Base-by-base conservation (phyloP, 2,888 invertebrate species). In the Aphidius colemani region DNA sequence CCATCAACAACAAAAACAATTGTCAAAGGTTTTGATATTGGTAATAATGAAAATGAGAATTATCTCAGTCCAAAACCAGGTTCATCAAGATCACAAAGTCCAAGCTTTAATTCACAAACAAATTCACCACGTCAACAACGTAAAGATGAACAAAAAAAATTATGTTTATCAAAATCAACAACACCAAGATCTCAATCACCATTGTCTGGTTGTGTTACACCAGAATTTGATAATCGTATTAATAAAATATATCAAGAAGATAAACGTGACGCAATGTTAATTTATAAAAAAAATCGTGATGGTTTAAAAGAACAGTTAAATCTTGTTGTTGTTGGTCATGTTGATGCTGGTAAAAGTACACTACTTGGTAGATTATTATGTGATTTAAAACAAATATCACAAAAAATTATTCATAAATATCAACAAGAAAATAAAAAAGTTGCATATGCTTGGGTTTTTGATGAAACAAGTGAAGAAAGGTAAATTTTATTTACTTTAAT, bases 401-500 rank as follows among this genome's bases (percentile, higher is more conserved):
- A 75, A 1, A 78, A 75, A 66, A 61, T 82, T 3, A 76, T 82
- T 88, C 98, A 98, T 82, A 98, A 98, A 81, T 96, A 96, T 85
- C 98, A 98, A 79, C 95, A 96, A 79, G 98, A 99, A 77, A 95
- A 96, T 74, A 93, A 94, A 79, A 98, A 98, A 83, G 85, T 96
- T 70, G 93, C 96, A 85, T 99, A 94, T 83, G 99, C 99, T 4
- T 99, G 99, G 99, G 96, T 99, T 3, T 85, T 99, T 59, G 99
- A 99, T 83, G 98, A 99, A 84, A 98, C 98, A 65, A 96, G 96
- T 1, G 99, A 99, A 81, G 99, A 99, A 83, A 88, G 90, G 88
- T 87, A 74, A 70, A 72, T 41, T 39, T 18, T 55, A 18, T 18
- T 53, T 11, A 44, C 9, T 10, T 18, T 41, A 44, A 43, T 53